Evolutionary conservation across 2,113 vertebrate species (phyloP).

Genomic region (Hippocampus barbouri): DNA sequence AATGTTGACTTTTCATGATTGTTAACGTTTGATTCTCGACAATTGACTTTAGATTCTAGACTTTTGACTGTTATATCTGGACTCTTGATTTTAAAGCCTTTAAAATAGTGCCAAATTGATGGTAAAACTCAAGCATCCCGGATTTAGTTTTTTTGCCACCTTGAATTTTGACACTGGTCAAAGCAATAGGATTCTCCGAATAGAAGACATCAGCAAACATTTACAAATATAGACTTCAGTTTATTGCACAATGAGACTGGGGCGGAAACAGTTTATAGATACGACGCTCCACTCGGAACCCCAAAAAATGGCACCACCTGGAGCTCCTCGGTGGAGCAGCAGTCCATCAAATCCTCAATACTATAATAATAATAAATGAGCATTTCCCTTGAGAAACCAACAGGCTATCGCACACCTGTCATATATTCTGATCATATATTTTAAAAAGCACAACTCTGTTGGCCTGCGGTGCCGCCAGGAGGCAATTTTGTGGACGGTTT

Average conservation of each 20-base stretch:
- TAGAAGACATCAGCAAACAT: slow-evolving; percentile 17
- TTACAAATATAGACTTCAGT: slow-evolving; percentile 79
- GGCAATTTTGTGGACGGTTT: slow-evolving; percentile 37
- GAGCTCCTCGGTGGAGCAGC: slow-evolving; percentile 3
- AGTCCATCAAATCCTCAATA: not conserved
- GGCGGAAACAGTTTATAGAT: slow-evolving; percentile 20
- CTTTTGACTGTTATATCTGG: no score
- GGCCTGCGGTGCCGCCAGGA: slow-evolving; percentile 45
- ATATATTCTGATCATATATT: slow-evolving; percentile 18
- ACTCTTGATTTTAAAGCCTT: no score
- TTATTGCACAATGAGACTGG: slow-evolving; percentile 79
- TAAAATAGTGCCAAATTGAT: not conserved
- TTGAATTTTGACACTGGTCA: not conserved
- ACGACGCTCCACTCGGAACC: slow-evolving; percentile 28
- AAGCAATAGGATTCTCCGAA: not conserved
- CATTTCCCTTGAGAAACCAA: slow-evolving; percentile 63
- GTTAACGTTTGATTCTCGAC: no score
- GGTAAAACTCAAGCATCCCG: not conserved
- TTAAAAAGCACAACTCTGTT: slow-evolving; percentile 42
- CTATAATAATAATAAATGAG: slow-evolving; percentile 17
- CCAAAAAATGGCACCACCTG: slow-evolving; percentile 57
- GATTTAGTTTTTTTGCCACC: not conserved
- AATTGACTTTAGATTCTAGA: no score
- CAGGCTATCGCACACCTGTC: slow-evolving; percentile 72
- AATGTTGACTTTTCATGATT: no score